Base-by-base conservation (phyloP, 2,888 invertebrate species). In the Tinea semifulvella region DNA sequence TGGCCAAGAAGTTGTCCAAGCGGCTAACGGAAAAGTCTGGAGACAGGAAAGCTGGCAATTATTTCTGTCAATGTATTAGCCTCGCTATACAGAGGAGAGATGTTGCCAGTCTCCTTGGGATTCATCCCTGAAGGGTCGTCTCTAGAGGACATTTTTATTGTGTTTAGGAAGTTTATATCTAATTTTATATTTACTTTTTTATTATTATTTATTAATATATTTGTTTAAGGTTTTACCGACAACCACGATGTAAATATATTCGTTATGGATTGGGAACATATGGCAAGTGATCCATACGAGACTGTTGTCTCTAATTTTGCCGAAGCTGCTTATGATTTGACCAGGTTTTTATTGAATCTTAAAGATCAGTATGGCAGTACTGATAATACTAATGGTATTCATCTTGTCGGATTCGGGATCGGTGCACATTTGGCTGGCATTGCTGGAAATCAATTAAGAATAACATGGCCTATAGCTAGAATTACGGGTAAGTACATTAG, bases 401-500 rank as follows among this genome's bases (percentile, higher is more conserved):
- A 48, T 18, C 26, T 50, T 7, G 45, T 50, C 10, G 49, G 49
- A n/a, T 50, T 50, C 27, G 49, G 47, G 6, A 43, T 48, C 1
- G 49, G 49, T 20, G 48, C 48, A 7, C 48, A 50, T 19, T 8
- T 50, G 1, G 48, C 39, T 5, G 50, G 50, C 11, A 46, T 45
- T 2, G 19, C 46, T 10, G 48, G 42, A 13, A 39, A 44, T 2
- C 13, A 2, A 2, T 16, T 42, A 5, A 47, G 40, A n/a, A 7
- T 22, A 4, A 13, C 14, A 8, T 10, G 20, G 18, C 36, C 38
- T 10, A 47, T 48, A 1, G 44, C 13, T 10, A 50, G 47, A 25
- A 48, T 50, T 13, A 50, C 50, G 26, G 50, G 50, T 48, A 40
- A 31, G n/a, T 40, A n/a, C n/a, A n/a, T n/a, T n/a, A n/a, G n/a